phyloP scores from a whole-genome alignment of 2,888 invertebrate genomes.

The Pyralis farinalis region DNA sequence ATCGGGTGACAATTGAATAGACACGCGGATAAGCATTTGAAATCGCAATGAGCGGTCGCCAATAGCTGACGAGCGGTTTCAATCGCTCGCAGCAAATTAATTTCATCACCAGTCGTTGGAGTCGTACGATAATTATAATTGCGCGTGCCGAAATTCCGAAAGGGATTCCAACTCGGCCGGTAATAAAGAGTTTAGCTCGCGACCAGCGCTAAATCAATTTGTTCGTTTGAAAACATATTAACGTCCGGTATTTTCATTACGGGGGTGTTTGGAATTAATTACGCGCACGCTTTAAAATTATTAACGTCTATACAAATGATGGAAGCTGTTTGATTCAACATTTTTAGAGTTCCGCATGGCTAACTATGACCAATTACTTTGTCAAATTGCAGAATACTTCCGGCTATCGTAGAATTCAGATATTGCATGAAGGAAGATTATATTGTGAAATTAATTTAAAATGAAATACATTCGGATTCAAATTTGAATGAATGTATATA shows the following conservation, averaged over 20 bases:
- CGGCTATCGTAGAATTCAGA: too few species aligned
- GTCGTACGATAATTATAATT: conserved; percentile 1
- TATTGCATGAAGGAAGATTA: too few species aligned
- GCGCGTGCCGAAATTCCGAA: conserved; percentile 10
- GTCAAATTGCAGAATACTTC: too few species aligned
- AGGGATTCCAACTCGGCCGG: conserved; percentile 7
- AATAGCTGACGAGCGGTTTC: conserved; percentile 7
- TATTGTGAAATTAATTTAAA: too few species aligned
- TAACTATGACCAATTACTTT: too few species aligned
- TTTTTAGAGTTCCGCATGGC: too few species aligned
- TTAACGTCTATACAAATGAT: too few species aligned
- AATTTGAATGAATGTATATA: too few species aligned
- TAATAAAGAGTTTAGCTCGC: conserved; percentile 1
- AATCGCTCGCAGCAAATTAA: conserved; percentile 3
- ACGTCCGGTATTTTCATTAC: not conserved
- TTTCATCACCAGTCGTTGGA: conserved; percentile 5
- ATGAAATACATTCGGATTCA: too few species aligned
- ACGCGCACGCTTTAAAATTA: too few species aligned
- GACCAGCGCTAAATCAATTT: conserved; percentile 1
- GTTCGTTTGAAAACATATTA: conserved; percentile 9
- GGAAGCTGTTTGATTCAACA: too few species aligned
- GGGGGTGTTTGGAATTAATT: not conserved
- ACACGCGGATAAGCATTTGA: conserved; percentile 25
- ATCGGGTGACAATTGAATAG: conserved; percentile 34
- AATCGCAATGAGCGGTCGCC: conserved; percentile 16